Evolutionary conservation across 2,113 vertebrate genomes (phyloP).

Genomic region (Arizona elegans): DNA sequence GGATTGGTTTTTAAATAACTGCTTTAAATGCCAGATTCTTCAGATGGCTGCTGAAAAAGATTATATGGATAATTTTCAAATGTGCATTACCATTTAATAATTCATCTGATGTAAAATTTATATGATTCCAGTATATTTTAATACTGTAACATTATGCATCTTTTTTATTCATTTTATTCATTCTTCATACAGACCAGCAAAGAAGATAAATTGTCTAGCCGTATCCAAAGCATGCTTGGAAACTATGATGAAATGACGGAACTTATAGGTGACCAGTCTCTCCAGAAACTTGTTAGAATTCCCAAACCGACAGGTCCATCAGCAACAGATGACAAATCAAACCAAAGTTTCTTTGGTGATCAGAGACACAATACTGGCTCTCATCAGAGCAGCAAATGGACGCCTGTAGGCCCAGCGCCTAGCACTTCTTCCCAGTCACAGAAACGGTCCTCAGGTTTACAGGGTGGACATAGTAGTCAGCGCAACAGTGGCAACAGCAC

Average conservation of each 20-base stretch:
- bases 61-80: neutral
- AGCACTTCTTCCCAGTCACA: constrained; percentile 83
- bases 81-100: neutral
- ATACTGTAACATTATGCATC: constrained; percentile 4
- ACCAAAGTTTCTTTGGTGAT: constrained; percentile 82
- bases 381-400: constrained; percentile 95
- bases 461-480: constrained; percentile 76
- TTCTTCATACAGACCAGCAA: constrained; percentile 82
- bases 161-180: constrained; percentile 17
- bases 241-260: constrained; percentile 99
- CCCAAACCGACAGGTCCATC: constrained; percentile 85
- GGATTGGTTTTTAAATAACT: neutral
- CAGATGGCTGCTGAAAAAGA: neutral
- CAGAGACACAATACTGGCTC: constrained; percentile 80
- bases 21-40: neutral
- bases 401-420: constrained; percentile 88
- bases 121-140: neutral
- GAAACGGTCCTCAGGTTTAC: constrained; percentile 83
- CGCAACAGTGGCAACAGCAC: constrained; percentile 65
- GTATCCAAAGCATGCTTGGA: constrained; percentile 98
- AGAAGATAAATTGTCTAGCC: constrained; percentile 97
- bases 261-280: constrained; percentile 86
- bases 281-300: constrained; percentile 82
- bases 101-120: neutral
- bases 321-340: constrained; percentile 86